Percentiles rank a stretch among this genome's conserved stretches.
phyloP scores from a whole-genome alignment of 2,888 invertebrate genomes.

The Priocnemis perturbator region DNA sequence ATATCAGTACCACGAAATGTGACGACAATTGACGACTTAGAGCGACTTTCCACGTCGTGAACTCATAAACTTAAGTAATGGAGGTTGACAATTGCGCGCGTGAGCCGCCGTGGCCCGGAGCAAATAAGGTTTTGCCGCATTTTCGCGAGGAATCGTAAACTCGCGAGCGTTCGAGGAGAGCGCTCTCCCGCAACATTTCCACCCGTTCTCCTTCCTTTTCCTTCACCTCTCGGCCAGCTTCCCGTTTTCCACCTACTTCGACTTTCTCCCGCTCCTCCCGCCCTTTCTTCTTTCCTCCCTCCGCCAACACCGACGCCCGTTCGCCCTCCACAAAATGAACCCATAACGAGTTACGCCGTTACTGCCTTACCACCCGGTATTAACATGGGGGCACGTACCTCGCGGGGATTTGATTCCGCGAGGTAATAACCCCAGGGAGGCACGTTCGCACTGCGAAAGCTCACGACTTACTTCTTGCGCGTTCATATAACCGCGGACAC shows the following conservation, averaged over 20 bases:
- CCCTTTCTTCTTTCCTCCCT: background rate
- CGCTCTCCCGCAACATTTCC: background rate
- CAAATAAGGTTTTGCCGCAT: conserved; percentile 36
- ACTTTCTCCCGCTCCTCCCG: background rate
- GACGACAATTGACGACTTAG: no score
- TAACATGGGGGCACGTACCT: conserved; percentile 62
- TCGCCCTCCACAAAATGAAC: conserved; percentile 43
- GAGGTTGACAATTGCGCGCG: conserved; percentile 19
- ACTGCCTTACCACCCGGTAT: conserved; percentile 47
- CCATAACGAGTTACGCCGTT: conserved; percentile 52
- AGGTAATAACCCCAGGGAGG: conserved; percentile 62
- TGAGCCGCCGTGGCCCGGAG: conserved; percentile 4
- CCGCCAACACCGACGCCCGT: conserved; percentile 3
- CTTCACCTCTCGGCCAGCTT: background rate
- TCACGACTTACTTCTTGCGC: conserved; percentile 49
- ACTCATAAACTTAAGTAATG: conserved; percentile 29
- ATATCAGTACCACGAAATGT: no score
- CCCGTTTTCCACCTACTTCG: background rate
- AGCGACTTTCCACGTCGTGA: no score
- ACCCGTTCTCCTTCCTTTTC: background rate
- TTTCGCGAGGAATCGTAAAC: conserved; percentile 38
- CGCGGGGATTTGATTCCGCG: conserved; percentile 64
- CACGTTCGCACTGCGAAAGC: conserved; percentile 59
- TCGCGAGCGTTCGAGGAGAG: conserved; percentile 22
- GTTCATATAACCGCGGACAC: conserved; percentile 28